Conservation (phyloP, 2,888 invertebrate genomes). For the Erebia palarica region DNA sequence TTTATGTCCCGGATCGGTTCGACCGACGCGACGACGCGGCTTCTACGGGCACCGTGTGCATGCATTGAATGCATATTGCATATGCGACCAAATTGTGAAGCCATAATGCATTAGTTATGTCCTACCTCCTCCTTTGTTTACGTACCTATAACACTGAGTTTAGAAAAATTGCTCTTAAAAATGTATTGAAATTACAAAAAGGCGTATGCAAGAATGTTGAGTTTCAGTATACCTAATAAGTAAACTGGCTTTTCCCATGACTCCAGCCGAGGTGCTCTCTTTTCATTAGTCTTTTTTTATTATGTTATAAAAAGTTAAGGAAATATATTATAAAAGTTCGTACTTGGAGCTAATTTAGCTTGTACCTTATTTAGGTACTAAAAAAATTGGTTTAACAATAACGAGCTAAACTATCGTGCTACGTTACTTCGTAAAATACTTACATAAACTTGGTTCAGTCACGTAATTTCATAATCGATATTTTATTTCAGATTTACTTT, state of each 20-base stretch:
- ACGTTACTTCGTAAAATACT: background rate
- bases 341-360: too few species aligned
- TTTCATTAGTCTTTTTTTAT: too few species aligned
- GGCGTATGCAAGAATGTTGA: background rate
- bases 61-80: conserved; percentile 26
- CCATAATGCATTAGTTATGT: conserved; percentile 44
- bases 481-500: background rate
- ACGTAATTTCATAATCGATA: background rate
- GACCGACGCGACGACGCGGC: conserved; percentile 38
- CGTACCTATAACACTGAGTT: conserved; percentile 3
- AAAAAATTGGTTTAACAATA: too few species aligned
- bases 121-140: conserved; percentile 29
- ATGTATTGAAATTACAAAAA: conserved; percentile 2
- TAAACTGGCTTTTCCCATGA: background rate
- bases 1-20: conserved; percentile 53
- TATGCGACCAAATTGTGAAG: conserved; percentile 36
- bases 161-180: conserved; percentile 21
- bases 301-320: too few species aligned
- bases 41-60: conserved; percentile 38
- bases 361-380: too few species aligned
- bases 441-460: background rate
- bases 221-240: background rate
- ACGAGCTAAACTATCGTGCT: too few species aligned
- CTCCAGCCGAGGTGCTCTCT: too few species aligned
- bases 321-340: too few species aligned